Base-by-base conservation (phyloP, 2,113 vertebrate species). In the Gasterosteus aculeatus region DNA sequence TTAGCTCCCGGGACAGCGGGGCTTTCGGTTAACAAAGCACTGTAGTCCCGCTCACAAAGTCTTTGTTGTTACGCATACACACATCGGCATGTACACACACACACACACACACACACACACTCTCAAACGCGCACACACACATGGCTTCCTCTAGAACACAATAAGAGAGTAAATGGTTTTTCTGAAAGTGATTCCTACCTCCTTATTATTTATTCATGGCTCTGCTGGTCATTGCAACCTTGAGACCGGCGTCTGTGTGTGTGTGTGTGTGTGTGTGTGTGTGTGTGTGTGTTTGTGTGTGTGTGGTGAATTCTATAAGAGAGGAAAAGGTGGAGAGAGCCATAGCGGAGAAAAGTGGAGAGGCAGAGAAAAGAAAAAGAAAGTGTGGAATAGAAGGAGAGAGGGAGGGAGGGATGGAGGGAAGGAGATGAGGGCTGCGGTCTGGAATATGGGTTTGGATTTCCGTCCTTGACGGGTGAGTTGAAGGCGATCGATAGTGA, bases 181-280 rank as follows among this genome's bases (percentile, higher is more conserved):
- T 92, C 87, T 90, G 93, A 94, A 95, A 94, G 89, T 86, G 93
- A 95, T 94, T 92, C 91, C 88, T 90, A 83, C 87, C 82, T 87
- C 75, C 83, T 78, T 85, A 94, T 95, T 94, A 95, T 93, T 95
- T 93, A 95, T 95, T 95, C 93, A 95, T 95, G 91, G 90, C 47
- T 86, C 93, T 93, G 87, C 92, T 94, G 93, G 93, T 93, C 93
- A 92, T 91, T 92, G 92, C 92, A 93, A 94, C 94, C 94, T 94
- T 95, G 93, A 92, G 91, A 88, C 70, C 58, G 2, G 51, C 14
- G 16, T 59, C 59, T 62, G 62, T 60, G 51, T 33, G 41, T 47
- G 58, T 33, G 56, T 16, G 56, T 35, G 57, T 41, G 59, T 41
- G 59, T 41, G 35, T 22, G 68, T 49, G 66, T 68, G 73, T 76